Evolutionary conservation across 1,140 invertebrate genomes (phyloP).

Genomic region (Chymomyza costata): DNA sequence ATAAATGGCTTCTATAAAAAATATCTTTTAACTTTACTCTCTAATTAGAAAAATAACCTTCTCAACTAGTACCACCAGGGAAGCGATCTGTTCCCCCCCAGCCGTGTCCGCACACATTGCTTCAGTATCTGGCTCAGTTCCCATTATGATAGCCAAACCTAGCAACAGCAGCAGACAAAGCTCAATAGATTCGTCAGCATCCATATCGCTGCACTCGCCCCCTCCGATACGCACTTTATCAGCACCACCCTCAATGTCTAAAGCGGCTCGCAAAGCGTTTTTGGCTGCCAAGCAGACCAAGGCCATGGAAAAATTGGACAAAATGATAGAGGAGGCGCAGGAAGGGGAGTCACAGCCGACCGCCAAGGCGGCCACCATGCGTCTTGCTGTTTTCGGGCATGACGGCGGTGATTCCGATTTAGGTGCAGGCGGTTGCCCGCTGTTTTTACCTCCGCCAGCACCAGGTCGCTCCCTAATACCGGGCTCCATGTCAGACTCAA

Average conservation of each 20-base stretch:
- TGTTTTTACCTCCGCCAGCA: constrained; percentile 59
- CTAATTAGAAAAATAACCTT: constrained; percentile 70
- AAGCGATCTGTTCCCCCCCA: constrained; percentile 20
- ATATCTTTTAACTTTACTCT: constrained; percentile 4
- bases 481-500: constrained; percentile 67
- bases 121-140: constrained; percentile 12
- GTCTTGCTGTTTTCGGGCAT: constrained; percentile 44
- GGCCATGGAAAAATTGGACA: constrained; percentile 72
- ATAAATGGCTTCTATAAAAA: background rate
- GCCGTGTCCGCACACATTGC: background rate
- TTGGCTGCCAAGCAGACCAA: constrained; percentile 70
- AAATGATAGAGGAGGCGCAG: constrained; percentile 74
- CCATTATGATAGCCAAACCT: constrained; percentile 17
- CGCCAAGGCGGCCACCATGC: constrained; percentile 42
- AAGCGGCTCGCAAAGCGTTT: constrained; percentile 68
- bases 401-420: constrained; percentile 27
- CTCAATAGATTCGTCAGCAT: constrained; percentile 54
- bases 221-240: constrained; percentile 57
- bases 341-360: constrained; percentile 61
- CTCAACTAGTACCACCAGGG: constrained; percentile 53
- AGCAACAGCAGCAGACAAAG: constrained; percentile 26
- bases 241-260: constrained; percentile 65
- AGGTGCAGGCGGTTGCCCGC: constrained; percentile 56
- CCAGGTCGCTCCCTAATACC: constrained; percentile 35
- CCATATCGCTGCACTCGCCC: constrained; percentile 60